Conservation (phyloP, 2,888 invertebrate genomes). For the Lacanobia wlatinum region DNA sequence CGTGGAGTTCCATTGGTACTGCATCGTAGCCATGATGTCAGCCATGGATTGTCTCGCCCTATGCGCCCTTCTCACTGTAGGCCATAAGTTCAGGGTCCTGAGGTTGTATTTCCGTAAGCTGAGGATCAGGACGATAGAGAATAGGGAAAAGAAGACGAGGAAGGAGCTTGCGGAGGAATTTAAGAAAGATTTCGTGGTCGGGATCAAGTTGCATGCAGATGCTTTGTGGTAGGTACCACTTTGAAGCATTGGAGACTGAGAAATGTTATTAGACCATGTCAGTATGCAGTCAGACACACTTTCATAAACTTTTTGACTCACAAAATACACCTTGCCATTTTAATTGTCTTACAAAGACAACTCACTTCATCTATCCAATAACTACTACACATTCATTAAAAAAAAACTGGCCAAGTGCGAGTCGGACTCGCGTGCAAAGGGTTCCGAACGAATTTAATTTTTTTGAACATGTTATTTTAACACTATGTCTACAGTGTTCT, state of each 20-base stretch:
- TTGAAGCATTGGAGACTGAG: neutral
- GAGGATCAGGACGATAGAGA: constrained; percentile 63
- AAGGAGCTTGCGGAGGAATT: constrained; percentile 67
- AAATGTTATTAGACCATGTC: too few species aligned
- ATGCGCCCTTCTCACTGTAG: constrained; percentile 71
- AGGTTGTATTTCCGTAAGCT: constrained; percentile 72
- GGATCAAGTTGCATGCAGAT: constrained; percentile 77
- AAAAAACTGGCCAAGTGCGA: too few species aligned
- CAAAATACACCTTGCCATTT: too few species aligned
- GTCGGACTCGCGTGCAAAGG: too few species aligned
- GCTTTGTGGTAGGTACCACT: constrained; percentile 74
- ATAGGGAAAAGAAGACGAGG: constrained; percentile 51
- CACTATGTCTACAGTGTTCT: too few species aligned
- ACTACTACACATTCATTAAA: too few species aligned
- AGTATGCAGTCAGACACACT: too few species aligned
- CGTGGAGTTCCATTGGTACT: constrained; percentile 78
- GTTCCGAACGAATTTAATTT: too few species aligned
- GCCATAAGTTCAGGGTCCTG: constrained; percentile 75
- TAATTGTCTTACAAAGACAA: too few species aligned
- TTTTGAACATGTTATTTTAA: too few species aligned
- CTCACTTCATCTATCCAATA: too few species aligned
- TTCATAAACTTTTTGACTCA: too few species aligned
- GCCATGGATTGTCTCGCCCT: constrained; percentile 73
- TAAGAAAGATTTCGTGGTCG: constrained; percentile 72
- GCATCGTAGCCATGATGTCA: constrained; percentile 74